Evolutionary conservation across 2,797 vertebrate species (phyloP), one percentile per base, ranked within the genome.

Genomic region (Amazonetta brasiliensis): DNA sequence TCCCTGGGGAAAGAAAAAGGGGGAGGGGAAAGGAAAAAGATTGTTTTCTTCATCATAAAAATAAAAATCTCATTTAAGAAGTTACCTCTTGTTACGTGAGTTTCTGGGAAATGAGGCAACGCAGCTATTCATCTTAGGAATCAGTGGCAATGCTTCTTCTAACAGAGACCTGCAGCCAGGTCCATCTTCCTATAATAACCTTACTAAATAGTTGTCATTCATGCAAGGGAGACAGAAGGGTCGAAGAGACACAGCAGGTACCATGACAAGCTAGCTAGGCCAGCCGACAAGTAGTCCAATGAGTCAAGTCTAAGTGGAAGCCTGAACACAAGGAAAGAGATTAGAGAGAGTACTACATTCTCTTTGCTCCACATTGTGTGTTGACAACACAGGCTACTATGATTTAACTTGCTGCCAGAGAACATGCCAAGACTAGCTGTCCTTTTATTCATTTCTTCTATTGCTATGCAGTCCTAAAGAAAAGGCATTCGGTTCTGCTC

Each of bases 151-250:
- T 76, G 30, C 50, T 93, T 94, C 64, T 63, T 94, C 64, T 66
- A 94, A 90, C 30, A 56, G 56, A 94, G 80, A 94, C 44, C 54
- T 43, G 44, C 92, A 92, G 31, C 12, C 55, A n/a, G 39, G 55
- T 54, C 59, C 73, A 67, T 37, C 59, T 79, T 94, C 46, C 68
- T 73, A 9, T 77, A 93, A 94, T 30, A 91, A 80, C 73, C 91
- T 93, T 95, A 97, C 97, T 97, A 97, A 95, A 94, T 44, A 56
- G 66, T n/a, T 76, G 50, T 67, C 90, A 89, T 74, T 95, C 92
- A 93, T 60, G 64, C 6, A 71, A 76, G 26, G 26, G 80, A 92
- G 80, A 58, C 60, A 60, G 76, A 25, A 52, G 2, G 23, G 76
- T 56, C 19, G 6, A 63, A 81, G 73, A 83, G 58, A 87, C 84